Percentiles rank a stretch among this genome's conserved stretches.
These are phyloP conservation scores for Eilema depressum DNA, from an alignment of 2,888 invertebrate species.

Conservation along the genomic window DNA sequence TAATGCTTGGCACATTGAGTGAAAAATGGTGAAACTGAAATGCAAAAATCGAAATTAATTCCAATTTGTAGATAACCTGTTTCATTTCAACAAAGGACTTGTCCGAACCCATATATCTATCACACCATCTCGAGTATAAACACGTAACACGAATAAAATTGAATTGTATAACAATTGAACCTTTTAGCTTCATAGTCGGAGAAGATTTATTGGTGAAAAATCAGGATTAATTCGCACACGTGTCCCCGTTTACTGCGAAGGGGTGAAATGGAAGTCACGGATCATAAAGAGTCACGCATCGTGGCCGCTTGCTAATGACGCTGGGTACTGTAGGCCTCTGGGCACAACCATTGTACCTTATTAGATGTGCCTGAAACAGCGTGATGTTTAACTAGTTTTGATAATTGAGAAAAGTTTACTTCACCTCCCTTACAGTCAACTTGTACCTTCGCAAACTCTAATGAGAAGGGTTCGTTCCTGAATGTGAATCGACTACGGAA, in stretches of 20 bases:
- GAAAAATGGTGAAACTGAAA: too few relatives aligned
- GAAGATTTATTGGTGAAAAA: constrained; percentile 75
- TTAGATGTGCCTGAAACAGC: constrained; percentile 36
- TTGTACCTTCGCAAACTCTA: constrained; percentile 15
- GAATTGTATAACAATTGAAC: constrained; percentile 62
- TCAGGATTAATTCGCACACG: constrained; percentile 83
- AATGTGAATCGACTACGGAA: neutral
- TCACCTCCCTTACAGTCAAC: neutral
- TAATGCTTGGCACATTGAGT: too few relatives aligned
- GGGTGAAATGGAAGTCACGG: constrained; percentile 80
- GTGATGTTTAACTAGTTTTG: constrained; percentile 46
- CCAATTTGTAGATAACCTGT: constrained; percentile 7
- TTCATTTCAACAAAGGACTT: constrained; percentile 27
- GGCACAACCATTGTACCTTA: constrained; percentile 34
- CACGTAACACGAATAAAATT: constrained; percentile 42
- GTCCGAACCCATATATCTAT: constrained; percentile 31
- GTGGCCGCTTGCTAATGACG: constrained; percentile 75
- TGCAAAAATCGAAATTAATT: neutral
- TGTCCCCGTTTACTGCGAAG: constrained; percentile 82
- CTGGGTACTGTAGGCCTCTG: constrained; percentile 47
- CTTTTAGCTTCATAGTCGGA: constrained; percentile 59
- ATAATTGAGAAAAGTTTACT: constrained; percentile 31
- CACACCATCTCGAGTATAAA: constrained; percentile 45
- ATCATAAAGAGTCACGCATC: constrained; percentile 83
- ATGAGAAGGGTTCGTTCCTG: neutral